Percentiles rank a stretch among this genome's conserved stretches.
These are phyloP conservation scores for Brachyistius frenatus DNA, from an alignment of 2,113 vertebrate genomes.

Conservation along the genomic window DNA sequence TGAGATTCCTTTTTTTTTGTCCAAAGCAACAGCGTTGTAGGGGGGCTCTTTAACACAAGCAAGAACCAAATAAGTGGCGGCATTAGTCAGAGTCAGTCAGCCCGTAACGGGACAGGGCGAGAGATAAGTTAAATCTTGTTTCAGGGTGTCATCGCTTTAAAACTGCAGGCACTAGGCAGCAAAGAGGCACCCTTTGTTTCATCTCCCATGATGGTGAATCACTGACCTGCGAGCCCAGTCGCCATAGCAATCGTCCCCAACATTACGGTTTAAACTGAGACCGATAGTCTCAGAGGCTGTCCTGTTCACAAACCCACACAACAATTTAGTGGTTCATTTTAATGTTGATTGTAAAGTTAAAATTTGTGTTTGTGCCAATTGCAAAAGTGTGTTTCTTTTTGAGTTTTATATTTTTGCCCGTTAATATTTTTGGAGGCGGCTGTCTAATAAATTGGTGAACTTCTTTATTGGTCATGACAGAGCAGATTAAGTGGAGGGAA, in stretches of 20 bases:
- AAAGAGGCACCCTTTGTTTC: slow-evolving; percentile 74
- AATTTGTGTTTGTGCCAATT: neutral
- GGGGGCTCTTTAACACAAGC: slow-evolving; percentile 40
- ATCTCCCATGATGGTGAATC: slow-evolving; percentile 75
- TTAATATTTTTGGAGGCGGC: neutral
- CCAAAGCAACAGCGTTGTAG: slow-evolving; percentile 29
- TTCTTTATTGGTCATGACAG: slow-evolving; percentile 20
- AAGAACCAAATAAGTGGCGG: slow-evolving; percentile 45
- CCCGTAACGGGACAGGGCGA: slow-evolving; percentile 18
- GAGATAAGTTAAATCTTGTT: slow-evolving; percentile 51
- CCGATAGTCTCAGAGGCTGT: slow-evolving; percentile 6
- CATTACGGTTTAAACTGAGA: slow-evolving; percentile 33
- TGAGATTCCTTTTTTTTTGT: slow-evolving; percentile 40
- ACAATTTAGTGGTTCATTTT: neutral
- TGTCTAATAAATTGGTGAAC: neutral
- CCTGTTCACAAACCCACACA: slow-evolving; percentile 4
- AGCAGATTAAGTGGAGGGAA: slow-evolving; percentile 45
- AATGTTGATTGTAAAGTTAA: neutral
- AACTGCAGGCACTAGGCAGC: slow-evolving; percentile 45
- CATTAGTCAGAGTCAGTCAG: slow-evolving; percentile 44
- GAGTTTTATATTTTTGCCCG: neutral
- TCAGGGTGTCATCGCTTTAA: slow-evolving; percentile 49
- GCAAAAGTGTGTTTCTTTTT: neutral
- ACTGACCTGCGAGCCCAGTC: slow-evolving; percentile 48
- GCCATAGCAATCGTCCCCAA: slow-evolving; percentile 66